Conservation (phyloP, 2,113 vertebrate species). For the Oncorhynchus nerka region DNA sequence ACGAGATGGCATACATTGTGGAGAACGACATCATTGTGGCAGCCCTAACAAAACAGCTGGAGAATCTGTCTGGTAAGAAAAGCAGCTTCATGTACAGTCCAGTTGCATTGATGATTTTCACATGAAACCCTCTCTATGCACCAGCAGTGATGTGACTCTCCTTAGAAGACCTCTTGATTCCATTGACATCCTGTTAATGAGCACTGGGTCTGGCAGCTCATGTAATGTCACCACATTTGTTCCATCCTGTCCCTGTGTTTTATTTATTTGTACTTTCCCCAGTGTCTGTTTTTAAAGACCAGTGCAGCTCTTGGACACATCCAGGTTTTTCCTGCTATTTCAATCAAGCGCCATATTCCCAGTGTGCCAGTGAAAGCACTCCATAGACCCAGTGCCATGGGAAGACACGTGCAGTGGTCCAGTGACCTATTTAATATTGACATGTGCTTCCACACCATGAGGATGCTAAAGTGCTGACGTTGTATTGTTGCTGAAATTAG, state of each 20-base stretch:
- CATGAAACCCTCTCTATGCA: neutral
- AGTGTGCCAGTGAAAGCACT: slow-evolving; percentile 34
- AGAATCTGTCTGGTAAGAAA: slow-evolving; percentile 82
- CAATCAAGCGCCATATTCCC: slow-evolving; percentile 61
- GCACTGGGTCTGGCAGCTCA: slow-evolving; percentile 47
- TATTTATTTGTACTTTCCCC: slow-evolving; percentile 65
- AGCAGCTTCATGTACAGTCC: neutral
- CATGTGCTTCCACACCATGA: slow-evolving; percentile 53
- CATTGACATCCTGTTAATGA: slow-evolving; percentile 47
- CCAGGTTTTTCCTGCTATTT: slow-evolving; percentile 67
- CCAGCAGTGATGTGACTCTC: slow-evolving; percentile 5
- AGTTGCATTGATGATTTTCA: neutral
- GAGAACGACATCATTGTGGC: slow-evolving; percentile 92
- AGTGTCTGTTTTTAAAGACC: slow-evolving; percentile 55
- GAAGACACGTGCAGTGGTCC: slow-evolving; percentile 70
- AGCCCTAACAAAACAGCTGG: slow-evolving; percentile 88
- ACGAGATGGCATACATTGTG: slow-evolving; percentile 92
- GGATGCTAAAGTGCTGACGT: slow-evolving; percentile 42
- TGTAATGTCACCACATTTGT: slow-evolving; percentile 55
- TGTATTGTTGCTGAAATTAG: slow-evolving; percentile 52
- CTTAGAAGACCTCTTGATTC: slow-evolving; percentile 29
- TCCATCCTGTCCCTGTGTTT: slow-evolving; percentile 51
- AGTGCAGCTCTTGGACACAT: slow-evolving; percentile 53
- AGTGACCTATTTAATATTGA: slow-evolving; percentile 68
- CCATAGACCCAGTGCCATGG: slow-evolving; percentile 37